Percentiles rank a stretch among this genome's conserved stretches.
Conservation (phyloP, 2,797 vertebrate genomes). For the Eupleurogrammus muticus region DNA sequence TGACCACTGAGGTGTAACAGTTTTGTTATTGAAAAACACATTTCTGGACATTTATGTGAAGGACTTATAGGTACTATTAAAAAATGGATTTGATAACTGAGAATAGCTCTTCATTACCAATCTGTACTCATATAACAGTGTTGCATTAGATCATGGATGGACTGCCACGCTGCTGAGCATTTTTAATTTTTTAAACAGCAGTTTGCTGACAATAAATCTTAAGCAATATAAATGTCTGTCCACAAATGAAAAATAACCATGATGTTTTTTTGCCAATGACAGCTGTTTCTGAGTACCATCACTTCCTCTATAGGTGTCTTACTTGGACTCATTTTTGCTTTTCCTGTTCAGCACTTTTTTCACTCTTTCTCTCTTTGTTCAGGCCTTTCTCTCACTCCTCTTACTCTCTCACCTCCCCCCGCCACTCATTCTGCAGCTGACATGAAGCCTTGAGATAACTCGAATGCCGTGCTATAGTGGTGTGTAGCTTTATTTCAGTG, state of each 20-base stretch:
- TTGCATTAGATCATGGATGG: neutral
- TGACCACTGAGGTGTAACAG: too few relatives aligned
- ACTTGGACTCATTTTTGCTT: neutral
- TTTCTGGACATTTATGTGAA: too few relatives aligned
- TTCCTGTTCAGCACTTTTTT: neutral
- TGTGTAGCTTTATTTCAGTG: conserved; percentile 2
- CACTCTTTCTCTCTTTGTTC: too few relatives aligned
- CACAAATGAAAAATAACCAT: too few relatives aligned
- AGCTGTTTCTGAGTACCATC: neutral
- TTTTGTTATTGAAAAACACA: too few relatives aligned
- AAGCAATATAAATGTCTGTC: neutral
- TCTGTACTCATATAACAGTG: neutral
- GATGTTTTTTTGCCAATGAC: neutral
- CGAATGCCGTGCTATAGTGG: conserved; percentile 54
- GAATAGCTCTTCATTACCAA: too few relatives aligned
- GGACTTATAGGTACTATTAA: neutral
- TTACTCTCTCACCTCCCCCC: neutral
- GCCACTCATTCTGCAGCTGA: conserved; percentile 55
- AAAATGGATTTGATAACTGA: neutral
- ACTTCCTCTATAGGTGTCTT: neutral
- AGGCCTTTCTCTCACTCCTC: too few relatives aligned
- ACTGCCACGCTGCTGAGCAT: neutral
- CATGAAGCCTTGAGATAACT: conserved; percentile 58
- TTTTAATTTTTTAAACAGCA: neutral
- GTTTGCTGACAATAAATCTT: neutral